phyloP scores from a whole-genome alignment of 1,140 invertebrate genomes.

The Augochlora pura region DNA sequence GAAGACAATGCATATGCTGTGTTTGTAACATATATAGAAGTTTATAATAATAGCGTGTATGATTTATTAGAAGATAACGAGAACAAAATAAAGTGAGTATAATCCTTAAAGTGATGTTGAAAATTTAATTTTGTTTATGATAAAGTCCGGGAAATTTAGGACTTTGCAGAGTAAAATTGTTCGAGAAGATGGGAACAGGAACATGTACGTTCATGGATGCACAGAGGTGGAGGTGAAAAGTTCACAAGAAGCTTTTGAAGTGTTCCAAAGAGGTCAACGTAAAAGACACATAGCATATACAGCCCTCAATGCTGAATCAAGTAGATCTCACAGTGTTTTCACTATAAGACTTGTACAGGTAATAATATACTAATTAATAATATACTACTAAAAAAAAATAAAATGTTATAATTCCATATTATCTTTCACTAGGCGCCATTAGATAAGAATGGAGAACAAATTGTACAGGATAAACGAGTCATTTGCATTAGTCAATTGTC shows the following conservation, averaged over 20 bases:
- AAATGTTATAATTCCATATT: background rate
- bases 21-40: slow-evolving; percentile 97
- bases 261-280: slow-evolving; percentile 89
- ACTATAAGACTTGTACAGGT: slow-evolving; percentile 93
- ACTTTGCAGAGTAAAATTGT: slow-evolving; percentile 84
- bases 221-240: slow-evolving; percentile 94
- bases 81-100: slow-evolving; percentile 73
- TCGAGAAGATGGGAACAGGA: slow-evolving; percentile 88
- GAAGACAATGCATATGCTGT: slow-evolving; percentile 93
- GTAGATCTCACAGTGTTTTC: slow-evolving; percentile 96
- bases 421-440: slow-evolving; percentile 85
- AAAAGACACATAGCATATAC: slow-evolving; percentile 93
- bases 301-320: slow-evolving; percentile 93
- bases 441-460: slow-evolving; percentile 84
- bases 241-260: slow-evolving; percentile 94
- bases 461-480: slow-evolving; percentile 85
- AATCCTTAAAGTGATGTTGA: background rate
- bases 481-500: slow-evolving; percentile 91
- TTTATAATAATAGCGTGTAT: slow-evolving; percentile 98
- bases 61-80: slow-evolving; percentile 94
- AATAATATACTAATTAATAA: slow-evolving; percentile 12
- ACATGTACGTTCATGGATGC: slow-evolving; percentile 94
- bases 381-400: too few relatives aligned
- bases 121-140: background rate
- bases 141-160: slow-evolving; percentile 60